Conservation (phyloP, 1,140 invertebrate genomes). For the Drosophila nigrodunni region DNA sequence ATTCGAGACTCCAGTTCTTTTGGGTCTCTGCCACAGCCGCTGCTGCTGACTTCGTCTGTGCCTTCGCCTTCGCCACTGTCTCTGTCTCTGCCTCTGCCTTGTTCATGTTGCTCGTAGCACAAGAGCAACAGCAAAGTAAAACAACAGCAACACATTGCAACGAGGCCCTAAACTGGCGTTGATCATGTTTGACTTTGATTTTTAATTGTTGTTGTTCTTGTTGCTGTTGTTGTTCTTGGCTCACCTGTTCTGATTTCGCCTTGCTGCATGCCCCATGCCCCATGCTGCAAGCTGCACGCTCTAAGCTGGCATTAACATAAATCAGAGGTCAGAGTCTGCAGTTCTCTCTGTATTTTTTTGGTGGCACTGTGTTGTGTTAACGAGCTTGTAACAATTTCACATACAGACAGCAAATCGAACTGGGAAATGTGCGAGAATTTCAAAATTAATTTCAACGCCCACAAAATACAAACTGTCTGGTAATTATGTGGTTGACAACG, state of each 20-base stretch:
- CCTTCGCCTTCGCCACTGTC: slow-evolving; percentile 38
- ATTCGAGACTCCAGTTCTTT: slow-evolving; percentile 15
- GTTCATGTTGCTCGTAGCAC: slow-evolving; percentile 77
- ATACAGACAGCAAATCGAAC: slow-evolving; percentile 60
- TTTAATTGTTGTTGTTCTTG: slow-evolving; percentile 73
- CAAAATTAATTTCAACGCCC: slow-evolving; percentile 82
- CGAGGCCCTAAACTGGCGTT: slow-evolving; percentile 80
- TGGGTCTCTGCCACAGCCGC: background rate
- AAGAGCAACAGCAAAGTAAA: slow-evolving; percentile 34
- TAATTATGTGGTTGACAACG: slow-evolving; percentile 64
- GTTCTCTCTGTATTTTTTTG: slow-evolving; percentile 47
- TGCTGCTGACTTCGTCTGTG: background rate
- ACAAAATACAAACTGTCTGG: slow-evolving; percentile 60
- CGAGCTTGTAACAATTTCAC: slow-evolving; percentile 81
- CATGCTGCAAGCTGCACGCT: slow-evolving; percentile 31
- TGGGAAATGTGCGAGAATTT: slow-evolving; percentile 75
- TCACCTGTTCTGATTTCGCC: slow-evolving; percentile 52
- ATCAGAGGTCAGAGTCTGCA: slow-evolving; percentile 71
- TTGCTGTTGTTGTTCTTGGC: slow-evolving; percentile 34
- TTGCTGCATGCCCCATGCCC: slow-evolving; percentile 40
- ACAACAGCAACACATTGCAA: slow-evolving; percentile 63
- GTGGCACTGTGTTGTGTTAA: slow-evolving; percentile 80
- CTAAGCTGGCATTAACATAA: slow-evolving; percentile 74
- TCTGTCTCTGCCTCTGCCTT: slow-evolving; percentile 31
- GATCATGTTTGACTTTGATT: slow-evolving; percentile 83